phyloP scores from a whole-genome alignment of 64 coral and sea anemone genomes.

The Stichodactyla mertensii region DNA sequence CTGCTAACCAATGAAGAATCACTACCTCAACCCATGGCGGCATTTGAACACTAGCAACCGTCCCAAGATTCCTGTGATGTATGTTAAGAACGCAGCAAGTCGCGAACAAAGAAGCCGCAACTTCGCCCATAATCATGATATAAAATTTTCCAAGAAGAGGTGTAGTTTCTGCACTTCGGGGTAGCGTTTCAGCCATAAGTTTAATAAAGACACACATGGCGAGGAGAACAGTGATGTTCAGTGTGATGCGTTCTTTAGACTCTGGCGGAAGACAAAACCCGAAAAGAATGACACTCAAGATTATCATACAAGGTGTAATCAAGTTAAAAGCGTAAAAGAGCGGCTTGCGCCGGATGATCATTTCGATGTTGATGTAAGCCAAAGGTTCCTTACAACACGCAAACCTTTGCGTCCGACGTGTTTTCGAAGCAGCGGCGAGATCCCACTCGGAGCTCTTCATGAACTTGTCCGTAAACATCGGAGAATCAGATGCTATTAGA shows the following conservation, averaged over 20 bases:
- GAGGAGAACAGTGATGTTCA: constrained; percentile 73
- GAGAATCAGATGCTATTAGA: constrained; percentile 30
- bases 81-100: constrained; percentile 79
- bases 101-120: constrained; percentile 55
- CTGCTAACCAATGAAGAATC: constrained; percentile 57
- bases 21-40: constrained; percentile 55
- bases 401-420: constrained; percentile 28
- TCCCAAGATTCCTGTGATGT: constrained; percentile 59
- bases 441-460: constrained; percentile 73
- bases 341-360: constrained; percentile 68
- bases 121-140: constrained; percentile 78
- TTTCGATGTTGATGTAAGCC: constrained; percentile 48
- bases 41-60: constrained; percentile 39
- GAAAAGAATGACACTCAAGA: constrained; percentile 57
- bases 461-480: constrained; percentile 51
- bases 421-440: constrained; percentile 38
- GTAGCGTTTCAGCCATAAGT: constrained; percentile 62
- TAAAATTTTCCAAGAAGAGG: constrained; percentile 73
- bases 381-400: constrained; percentile 48
- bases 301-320: constrained; percentile 79
- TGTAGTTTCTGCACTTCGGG: constrained; percentile 61
- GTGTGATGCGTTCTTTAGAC: constrained; percentile 65
- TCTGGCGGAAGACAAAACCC: constrained; percentile 73
- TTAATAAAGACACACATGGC: constrained; percentile 73
- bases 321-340: constrained; percentile 73